Base-by-base conservation (phyloP, 2,113 vertebrate genomes). In the Nannobrachium achirus region DNA sequence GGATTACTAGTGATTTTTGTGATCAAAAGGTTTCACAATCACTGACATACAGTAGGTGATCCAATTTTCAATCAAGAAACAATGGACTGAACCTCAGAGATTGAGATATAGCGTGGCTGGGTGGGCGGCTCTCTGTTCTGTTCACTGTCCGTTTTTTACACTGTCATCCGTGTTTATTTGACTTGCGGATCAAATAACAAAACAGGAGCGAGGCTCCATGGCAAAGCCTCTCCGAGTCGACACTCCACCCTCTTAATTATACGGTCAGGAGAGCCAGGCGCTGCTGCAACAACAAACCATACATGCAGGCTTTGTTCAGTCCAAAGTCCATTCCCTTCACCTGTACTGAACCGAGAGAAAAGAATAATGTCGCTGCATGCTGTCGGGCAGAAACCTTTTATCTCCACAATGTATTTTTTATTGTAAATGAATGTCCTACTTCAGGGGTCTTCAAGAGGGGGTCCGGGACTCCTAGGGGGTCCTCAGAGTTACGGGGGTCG, bases 201-300 rank as follows among this genome's bases (percentile, higher is more conserved):
- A 81, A 73, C 46, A 64, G 41, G 56, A 65, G 48, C 53, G 64
- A 79, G 57, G 33, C 46, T 63, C 55, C 63, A 33, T 63, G 40
- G 56, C 50, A 56, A 53, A 10, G 50, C 19, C 58, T 15, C 6
- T 33, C 25, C 25, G 4, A 25, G 2, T 33, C 16, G 51, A 41
- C 56, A 15, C 59, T 62, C 69, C 76, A 72, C 76, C 64, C 68
- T 39, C 20, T 16, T 46, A 60, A 76, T 72, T 79, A 75, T 69
- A 72, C 3, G 8, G 45, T 61, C 16, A 40, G 48, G 15, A 33
- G 49, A 69, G 33, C 57, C 58, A 71, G 8, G 0, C 16, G 10
- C 0, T 1, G 53, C 16, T 15, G 39, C 3, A 63, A 60, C 40
- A 67, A 73, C 65, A 63, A 56, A 73, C 25, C 5, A 56, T 13